Evolutionary conservation across 2,113 vertebrate species (phyloP).

Genomic region (Baryphthengus martii): DNA sequence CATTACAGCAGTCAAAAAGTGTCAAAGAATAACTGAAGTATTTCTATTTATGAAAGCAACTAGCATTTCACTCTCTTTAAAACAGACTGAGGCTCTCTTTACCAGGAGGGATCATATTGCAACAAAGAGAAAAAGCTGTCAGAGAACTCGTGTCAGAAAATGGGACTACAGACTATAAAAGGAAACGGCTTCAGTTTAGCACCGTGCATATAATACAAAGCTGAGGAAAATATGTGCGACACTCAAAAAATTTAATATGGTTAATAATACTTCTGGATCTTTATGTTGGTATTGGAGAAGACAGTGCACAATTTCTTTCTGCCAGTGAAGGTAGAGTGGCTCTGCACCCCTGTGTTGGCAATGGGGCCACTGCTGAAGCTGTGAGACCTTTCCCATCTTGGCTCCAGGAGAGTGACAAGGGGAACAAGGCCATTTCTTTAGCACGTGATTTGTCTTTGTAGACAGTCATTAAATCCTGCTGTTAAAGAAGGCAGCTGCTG

Average conservation of each 20-base stretch:
- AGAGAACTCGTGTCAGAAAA: background rate
- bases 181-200: background rate
- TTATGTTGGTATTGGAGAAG: background rate
- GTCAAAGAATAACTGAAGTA: background rate
- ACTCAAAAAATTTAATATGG: background rate
- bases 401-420: background rate
- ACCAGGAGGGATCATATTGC: background rate
- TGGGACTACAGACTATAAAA: background rate
- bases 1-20: background rate
- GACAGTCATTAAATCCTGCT: background rate
- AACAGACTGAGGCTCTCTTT: background rate
- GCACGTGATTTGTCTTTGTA: background rate
- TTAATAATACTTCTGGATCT: background rate
- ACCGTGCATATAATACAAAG: background rate
- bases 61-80: background rate
- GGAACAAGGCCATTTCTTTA: background rate
- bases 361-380: background rate
- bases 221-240: background rate
- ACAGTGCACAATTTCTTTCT: background rate
- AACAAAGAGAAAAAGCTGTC: background rate
- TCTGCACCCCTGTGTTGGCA: background rate
- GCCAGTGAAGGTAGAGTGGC: background rate
- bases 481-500: background rate
- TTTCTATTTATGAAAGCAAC: slow-evolving; percentile 17
- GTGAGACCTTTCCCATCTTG: background rate